Evolutionary conservation across 1,140 invertebrate genomes (phyloP), one percentile per base, ranked within the genome.

Genomic region (Zophobas morio): DNA sequence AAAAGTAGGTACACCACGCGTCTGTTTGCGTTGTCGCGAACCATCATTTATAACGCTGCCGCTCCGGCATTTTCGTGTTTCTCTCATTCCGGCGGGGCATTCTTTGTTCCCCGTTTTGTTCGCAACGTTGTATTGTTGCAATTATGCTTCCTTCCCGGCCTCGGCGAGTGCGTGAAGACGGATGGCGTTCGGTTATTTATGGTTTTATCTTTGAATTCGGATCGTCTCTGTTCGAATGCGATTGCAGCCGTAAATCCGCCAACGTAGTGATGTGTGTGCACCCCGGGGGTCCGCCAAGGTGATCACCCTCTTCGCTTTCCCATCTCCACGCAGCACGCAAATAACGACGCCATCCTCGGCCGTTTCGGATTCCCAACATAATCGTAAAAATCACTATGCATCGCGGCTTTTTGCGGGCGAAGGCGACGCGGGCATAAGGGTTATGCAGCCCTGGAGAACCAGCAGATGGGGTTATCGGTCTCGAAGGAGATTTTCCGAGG

Each of bases 321-420:
- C 80, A 80, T 81, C 42, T 79, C 77, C 74, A 79, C 79, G 80
- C 80, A 82, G 74, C 81, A 84, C 82, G 81, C 80, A 83, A 82
- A 83, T 82, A 82, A 82, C 81, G 76, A 78, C 76, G 77, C 77
- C 73, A 79, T 72, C 74, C 75, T 77, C 78, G 80, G 81, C 80
- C 80, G 78, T 83, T 84, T 79, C 82, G 78, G 84, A 86, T 83
- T 85, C 85, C 84, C 85, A 84, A 81, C 82, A 84, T 86, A 84
- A 86, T 84, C 82, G 82, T 86, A 86, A 86, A 86, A 86, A 86
- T 86, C 85, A 86, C 85, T 86, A 86, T 86, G 84, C 84, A 85
- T 84, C 76, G 80, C 60, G 70, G 71, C 66, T 74, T 76, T 79
- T 78, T 74, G 63, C 75, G 70, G 74, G 75, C 78, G 80, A 51